Percentiles rank a stretch among this genome's conserved stretches.
Evolutionary conservation across 1,140 invertebrate genomes (phyloP).

Genomic region (Rhizoglyphus robini): DNA sequence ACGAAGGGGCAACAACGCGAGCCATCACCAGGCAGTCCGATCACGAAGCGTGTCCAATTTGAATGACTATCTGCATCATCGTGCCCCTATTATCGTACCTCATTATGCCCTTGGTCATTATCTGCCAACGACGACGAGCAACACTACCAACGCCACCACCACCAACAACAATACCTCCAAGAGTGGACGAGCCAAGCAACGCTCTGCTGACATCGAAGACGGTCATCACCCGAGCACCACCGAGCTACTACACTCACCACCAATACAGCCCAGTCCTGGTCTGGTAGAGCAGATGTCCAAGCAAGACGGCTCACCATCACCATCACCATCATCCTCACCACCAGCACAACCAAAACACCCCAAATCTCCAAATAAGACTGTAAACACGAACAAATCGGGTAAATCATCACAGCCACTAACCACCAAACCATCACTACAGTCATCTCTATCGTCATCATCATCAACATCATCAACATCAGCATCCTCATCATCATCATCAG

Average conservation of each 20-base stretch:
- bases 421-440: background rate
- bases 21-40: background rate
- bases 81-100: too few relatives aligned
- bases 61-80: too few relatives aligned
- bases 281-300: too few relatives aligned
- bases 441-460: background rate
- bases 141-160: background rate
- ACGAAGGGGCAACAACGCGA: background rate
- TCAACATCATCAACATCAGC: background rate
- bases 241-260: background rate
- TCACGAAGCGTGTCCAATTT: background rate
- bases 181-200: background rate
- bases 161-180: background rate
- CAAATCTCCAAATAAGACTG: background rate
- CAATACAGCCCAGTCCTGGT: too few relatives aligned
- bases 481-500: background rate
- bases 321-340: background rate
- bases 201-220: background rate
- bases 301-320: background rate
- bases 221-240: background rate
- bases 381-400: background rate
- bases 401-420: background rate
- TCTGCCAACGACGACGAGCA: background rate
- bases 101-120: too few relatives aligned
- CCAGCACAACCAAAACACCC: background rate